phyloP scores from a whole-genome alignment of 2,797 vertebrate species.

The Calcarius lapponicus region DNA sequence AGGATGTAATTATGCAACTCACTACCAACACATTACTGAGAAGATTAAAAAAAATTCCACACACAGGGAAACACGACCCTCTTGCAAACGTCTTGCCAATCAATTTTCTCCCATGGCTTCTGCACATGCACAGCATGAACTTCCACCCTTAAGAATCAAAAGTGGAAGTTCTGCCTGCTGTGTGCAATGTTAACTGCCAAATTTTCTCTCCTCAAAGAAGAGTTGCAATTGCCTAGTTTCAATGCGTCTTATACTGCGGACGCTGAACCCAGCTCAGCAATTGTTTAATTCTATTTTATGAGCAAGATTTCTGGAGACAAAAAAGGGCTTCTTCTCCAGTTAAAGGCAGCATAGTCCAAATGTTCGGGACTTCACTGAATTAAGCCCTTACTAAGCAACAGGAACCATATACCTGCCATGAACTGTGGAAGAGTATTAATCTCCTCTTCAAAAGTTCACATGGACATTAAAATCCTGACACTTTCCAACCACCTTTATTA shows the following conservation, averaged over 20 bases:
- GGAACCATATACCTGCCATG: neutral
- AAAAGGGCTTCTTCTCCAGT: neutral
- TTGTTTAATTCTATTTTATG: neutral
- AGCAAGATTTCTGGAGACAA: neutral
- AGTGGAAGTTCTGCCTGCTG: neutral
- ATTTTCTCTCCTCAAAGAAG: neutral
- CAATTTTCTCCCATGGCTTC: neutral
- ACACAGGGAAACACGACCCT: neutral
- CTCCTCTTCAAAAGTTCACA: neutral
- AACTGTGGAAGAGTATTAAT: neutral
- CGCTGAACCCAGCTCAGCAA: neutral
- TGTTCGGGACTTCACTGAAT: neutral
- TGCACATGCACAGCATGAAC: neutral
- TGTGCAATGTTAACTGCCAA: neutral
- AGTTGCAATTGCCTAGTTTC: neutral
- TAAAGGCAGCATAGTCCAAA: neutral
- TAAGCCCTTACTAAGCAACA: neutral
- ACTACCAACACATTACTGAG: neutral
- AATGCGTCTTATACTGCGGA: neutral
- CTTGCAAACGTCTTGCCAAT: neutral
- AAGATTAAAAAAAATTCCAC: neutral
- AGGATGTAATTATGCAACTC: neutral
- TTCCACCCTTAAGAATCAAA: neutral
- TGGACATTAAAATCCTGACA: neutral
- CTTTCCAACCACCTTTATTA: neutral